Base-by-base conservation (phyloP, 1,140 invertebrate species). In the Campodea augens region DNA sequence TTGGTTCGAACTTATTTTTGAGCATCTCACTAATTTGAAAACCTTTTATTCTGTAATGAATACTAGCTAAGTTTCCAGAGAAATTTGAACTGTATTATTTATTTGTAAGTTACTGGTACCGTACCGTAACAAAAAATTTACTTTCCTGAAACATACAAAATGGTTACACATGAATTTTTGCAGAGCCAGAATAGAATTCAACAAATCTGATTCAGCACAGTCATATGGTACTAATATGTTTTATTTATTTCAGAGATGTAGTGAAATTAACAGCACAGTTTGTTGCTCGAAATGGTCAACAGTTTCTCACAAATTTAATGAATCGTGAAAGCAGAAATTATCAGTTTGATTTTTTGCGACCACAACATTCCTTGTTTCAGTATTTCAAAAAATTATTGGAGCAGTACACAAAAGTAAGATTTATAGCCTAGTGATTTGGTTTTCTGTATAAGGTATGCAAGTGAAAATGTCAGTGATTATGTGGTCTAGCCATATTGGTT, bases 261-360 rank as follows among this genome's bases (percentile, higher is more conserved):
- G 92, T 99, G 0, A 96, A 95, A 58, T 61, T 99, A 5, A 98
- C 96, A 2, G 96, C 96, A 0, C 90, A 98, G 61, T 99, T 98
- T 72, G 95, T 98, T 0, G 95, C 96, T 1, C 69, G 93, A 57
- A 98, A 99, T 66, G 96, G 96, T 3, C 72, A 95, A 4, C 90
- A 97, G 59, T 99, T 99, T 62, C 67, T 98, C 3, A 98, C 92
- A 3, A 95, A 93, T 56, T 62, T 99, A 5, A 98, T 99, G 93
- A 97, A 95, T 55, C 73, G 91, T 21, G 95, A 99, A 60, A 90
- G 97, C 56, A 69, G 91, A 5, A 99, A 99, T 63, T 97, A 90
- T 57, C 93, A 98, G 55, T 99, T 99, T 71, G 96, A 99, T 63
- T 99, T 99, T 61, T 67, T 99, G 3, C 71, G 95, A 15, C 95